Percentiles rank a stretch among this genome's conserved stretches.
Evolutionary conservation across 2,797 vertebrate genomes (phyloP).

Genomic region (Hydrolagus colliei): DNA sequence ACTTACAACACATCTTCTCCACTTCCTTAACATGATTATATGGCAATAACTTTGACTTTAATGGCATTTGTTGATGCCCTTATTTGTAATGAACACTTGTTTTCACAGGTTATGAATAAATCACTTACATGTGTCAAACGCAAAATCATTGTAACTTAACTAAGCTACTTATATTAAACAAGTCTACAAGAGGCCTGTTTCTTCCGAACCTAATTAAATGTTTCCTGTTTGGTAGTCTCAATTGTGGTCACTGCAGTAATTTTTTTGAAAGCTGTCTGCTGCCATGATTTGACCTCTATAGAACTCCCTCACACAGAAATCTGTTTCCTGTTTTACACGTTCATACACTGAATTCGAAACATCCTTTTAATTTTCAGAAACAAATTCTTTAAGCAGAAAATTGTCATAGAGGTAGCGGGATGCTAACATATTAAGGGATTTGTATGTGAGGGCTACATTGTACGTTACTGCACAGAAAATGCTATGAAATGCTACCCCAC

Average conservation of each 20-base stretch:
- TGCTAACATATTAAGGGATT: not conserved
- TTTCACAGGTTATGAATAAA: conserved; percentile 51
- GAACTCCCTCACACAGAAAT: conserved; percentile 58
- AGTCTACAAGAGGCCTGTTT: conserved; percentile 49
- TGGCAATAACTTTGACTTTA: not conserved
- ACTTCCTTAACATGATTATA: conserved; percentile 32
- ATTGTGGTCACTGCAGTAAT: conserved; percentile 56
- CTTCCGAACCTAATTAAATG: conserved; percentile 61
- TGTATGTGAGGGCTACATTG: not conserved
- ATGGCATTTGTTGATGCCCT: not conserved
- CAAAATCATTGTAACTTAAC: conserved; percentile 44
- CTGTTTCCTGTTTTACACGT: conserved; percentile 70
- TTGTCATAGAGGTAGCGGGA: not conserved
- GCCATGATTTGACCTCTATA: conserved; percentile 57
- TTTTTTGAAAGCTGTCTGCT: conserved; percentile 50
- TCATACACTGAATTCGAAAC: conserved; percentile 17
- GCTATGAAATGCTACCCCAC: not conserved
- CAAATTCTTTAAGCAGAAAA: too few species aligned
- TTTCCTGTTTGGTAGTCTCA: conserved; percentile 59
- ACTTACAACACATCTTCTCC: conserved; percentile 37
- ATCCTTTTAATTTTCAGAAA: not conserved
- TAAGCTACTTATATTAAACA: conserved; percentile 47
- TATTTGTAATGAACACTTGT: not conserved
- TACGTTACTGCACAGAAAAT: not conserved
- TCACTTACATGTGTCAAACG: conserved; percentile 43